Evolutionary conservation across 1,140 invertebrate genomes (phyloP).

Genomic region (Lepidostoma basale): DNA sequence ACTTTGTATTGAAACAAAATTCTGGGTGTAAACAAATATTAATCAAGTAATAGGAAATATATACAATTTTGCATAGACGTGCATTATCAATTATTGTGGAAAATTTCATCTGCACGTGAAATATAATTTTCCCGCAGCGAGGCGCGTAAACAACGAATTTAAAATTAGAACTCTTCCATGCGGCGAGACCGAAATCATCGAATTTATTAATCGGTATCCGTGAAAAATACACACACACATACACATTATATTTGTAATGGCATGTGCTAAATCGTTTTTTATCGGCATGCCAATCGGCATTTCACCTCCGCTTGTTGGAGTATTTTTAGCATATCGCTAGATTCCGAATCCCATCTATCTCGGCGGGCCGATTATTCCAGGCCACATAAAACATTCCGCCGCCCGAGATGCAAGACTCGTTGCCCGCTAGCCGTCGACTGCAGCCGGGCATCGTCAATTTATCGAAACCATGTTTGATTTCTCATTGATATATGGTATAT

Average conservation of each 20-base stretch:
- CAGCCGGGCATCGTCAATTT: too few species aligned
- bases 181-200: neutral
- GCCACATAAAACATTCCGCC: neutral
- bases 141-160: neutral
- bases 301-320: constrained; percentile 33
- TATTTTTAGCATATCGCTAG: constrained; percentile 31
- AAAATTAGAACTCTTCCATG: neutral
- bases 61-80: neutral
- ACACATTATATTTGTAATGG: constrained; percentile 19
- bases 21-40: too few species aligned
- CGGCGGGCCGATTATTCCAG: constrained; percentile 20
- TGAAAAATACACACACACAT: neutral
- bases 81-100: neutral
- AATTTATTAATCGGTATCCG: neutral
- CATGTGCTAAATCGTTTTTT: constrained; percentile 35
- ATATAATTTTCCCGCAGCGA: neutral
- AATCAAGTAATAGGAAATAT: too few species aligned
- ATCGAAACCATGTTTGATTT: too few species aligned
- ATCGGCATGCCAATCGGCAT: constrained; percentile 35
- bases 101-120: neutral
- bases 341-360: constrained; percentile 17
- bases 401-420: neutral
- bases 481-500: too few species aligned
- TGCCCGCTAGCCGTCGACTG: too few species aligned
- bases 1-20: too few species aligned